phyloP scores from a whole-genome alignment of 2,888 invertebrate genomes.

The Callyntrura sp. region DNA sequence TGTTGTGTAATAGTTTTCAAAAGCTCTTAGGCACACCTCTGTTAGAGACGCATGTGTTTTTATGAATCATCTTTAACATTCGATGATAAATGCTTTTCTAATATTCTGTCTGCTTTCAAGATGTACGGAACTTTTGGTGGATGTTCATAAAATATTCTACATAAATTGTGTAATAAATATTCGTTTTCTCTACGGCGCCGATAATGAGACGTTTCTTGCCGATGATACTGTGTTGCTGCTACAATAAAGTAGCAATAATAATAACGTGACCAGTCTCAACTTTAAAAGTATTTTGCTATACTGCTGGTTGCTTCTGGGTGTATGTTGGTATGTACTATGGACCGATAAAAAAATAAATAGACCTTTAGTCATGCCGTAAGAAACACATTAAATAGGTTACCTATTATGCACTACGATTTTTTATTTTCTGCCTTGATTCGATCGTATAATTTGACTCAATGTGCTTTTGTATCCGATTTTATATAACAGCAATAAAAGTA shows the following conservation, averaged over 20 bases:
- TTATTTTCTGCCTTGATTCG: not conserved
- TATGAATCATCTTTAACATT: no score
- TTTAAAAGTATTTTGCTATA: slow-evolving; percentile 5
- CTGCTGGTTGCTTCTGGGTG: not conserved
- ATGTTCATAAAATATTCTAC: not conserved
- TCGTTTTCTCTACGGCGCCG: not conserved
- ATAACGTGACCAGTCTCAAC: slow-evolving; percentile 46
- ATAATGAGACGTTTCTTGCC: not conserved
- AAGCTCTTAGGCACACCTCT: no score
- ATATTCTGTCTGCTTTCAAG: no score
- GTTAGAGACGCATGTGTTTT: no score
- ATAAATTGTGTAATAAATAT: not conserved
- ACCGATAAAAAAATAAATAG: slow-evolving; percentile 22
- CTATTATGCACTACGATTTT: not conserved
- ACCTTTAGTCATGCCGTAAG: not conserved
- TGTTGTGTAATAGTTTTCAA: no score
- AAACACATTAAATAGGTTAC: not conserved
- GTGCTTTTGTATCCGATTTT: not conserved
- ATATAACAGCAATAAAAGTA: not conserved
- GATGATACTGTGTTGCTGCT: not conserved
- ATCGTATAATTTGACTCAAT: not conserved
- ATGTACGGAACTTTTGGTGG: no score
- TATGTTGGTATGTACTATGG: not conserved
- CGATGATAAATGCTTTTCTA: no score
- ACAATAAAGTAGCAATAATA: not conserved